Percentiles rank a stretch among this genome's conserved stretches.
Conservation (phyloP, 2,797 vertebrate genomes). For the Monodelphis domestica region DNA sequence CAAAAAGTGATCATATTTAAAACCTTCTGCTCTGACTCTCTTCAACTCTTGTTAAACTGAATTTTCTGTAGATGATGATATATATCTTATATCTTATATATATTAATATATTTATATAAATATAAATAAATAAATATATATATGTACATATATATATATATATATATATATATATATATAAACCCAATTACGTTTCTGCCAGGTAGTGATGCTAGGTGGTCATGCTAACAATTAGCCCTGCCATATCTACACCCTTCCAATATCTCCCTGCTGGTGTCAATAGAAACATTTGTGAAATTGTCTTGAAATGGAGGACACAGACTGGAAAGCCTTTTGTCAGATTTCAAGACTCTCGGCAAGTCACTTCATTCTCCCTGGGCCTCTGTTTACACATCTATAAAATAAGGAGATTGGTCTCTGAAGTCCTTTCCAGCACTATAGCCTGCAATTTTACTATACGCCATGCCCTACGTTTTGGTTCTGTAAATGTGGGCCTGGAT, state of each 20-base stretch:
- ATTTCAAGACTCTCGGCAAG: conserved; percentile 11
- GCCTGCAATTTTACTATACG: background rate
- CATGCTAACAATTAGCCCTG: background rate
- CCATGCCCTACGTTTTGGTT: background rate
- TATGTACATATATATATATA: too few species aligned
- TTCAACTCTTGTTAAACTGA: background rate
- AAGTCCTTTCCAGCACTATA: background rate
- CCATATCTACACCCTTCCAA: background rate
- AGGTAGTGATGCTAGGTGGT: background rate
- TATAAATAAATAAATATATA: too few species aligned
- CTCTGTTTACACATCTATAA: conserved; percentile 44
- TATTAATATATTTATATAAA: too few species aligned
- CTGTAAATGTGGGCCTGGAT: background rate
- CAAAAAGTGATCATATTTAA: background rate
- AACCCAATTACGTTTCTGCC: background rate
- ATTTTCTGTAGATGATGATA: background rate
- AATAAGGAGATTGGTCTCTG: background rate
- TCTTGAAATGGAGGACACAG: background rate
- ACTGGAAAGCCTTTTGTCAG: background rate
- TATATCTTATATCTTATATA: too few species aligned
- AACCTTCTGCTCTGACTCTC: background rate
- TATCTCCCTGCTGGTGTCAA: background rate
- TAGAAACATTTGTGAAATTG: background rate
- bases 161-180: too few species aligned
- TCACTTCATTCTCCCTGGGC: conserved; percentile 2